phyloP scores from a whole-genome alignment of 2,113 vertebrate species.

The Gnathonemus longibarbis region DNA sequence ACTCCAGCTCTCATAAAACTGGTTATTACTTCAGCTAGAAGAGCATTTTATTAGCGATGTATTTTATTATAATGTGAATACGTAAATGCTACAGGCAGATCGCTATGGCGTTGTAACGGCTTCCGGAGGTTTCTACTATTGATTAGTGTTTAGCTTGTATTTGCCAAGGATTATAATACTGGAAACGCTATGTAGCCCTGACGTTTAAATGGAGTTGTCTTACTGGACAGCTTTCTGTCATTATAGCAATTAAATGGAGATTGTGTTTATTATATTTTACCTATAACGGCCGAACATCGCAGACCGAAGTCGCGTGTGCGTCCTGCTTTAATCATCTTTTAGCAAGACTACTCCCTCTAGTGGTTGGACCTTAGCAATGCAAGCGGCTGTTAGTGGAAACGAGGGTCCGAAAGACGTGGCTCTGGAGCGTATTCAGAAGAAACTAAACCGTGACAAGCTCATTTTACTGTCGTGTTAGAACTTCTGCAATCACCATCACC shows the following conservation, averaged over 20 bases:
- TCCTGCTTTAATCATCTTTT: slow-evolving; percentile 11
- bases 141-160: neutral
- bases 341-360: slow-evolving; percentile 50
- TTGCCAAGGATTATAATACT: neutral
- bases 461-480: neutral
- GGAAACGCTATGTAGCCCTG: neutral
- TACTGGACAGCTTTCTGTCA: neutral
- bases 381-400: neutral
- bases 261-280: neutral
- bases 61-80: neutral
- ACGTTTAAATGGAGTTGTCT: neutral
- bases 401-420: neutral
- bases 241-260: neutral
- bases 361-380: neutral
- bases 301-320: neutral
- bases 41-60: neutral
- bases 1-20: neutral
- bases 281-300: neutral
- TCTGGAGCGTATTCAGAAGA: neutral
- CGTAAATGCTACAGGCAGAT: neutral
- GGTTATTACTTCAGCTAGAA: neutral
- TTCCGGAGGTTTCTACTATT: neutral
- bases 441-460: neutral
- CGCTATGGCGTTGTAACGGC: neutral
- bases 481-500: neutral